Base-by-base conservation (phyloP, 2,888 invertebrate species). In the Hermaeophaga mercurialis region DNA sequence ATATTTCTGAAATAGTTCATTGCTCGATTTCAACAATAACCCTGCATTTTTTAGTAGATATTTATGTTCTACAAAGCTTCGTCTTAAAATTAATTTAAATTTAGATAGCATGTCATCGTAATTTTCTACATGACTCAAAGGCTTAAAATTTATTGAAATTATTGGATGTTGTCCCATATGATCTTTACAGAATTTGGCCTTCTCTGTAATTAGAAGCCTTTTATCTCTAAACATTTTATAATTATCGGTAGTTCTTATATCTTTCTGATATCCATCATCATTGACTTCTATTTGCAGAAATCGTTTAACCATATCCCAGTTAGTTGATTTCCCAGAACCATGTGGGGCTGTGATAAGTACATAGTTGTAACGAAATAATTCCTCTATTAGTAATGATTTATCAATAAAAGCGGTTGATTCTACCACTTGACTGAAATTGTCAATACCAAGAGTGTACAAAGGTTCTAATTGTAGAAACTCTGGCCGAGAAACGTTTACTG, bases 121-220 rank as follows among this genome's bases (percentile, higher is more conserved):
- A 34, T 31, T 33, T 1, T 44, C 15, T 7, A 52, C 8, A 1
- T 34, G 5, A 12, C 52, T 34, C 8, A 52, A 24, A 4, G 52
- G 52, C 34, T 52, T 43, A 5, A 52, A 44, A 28, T 52, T 44
- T 24, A 52, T 52, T n/a, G 34, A 52, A 7, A 52, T 52, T 1
- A 52, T 31, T n/a, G 52, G 52, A 22, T 52, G 44, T 14, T 52
- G 52, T 1, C 52, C 52, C 52, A 52, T 52, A 14, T 52, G 43
- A 17, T 52, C 52, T 15, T 44, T 43, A 15, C 52, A 52, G 14
- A 52, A 43, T 24, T 44, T 52, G 8, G 5, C 3, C 11, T 33
- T 31, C 36, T 52, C 43, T n/a, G 52, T 52, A 24, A 52, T 52
- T 7, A 14, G 22, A 2, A 52, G 18, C 19, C 34, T 33, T 4